Base-by-base conservation (phyloP, 2,888 invertebrate genomes). In the Eurois occulta region DNA sequence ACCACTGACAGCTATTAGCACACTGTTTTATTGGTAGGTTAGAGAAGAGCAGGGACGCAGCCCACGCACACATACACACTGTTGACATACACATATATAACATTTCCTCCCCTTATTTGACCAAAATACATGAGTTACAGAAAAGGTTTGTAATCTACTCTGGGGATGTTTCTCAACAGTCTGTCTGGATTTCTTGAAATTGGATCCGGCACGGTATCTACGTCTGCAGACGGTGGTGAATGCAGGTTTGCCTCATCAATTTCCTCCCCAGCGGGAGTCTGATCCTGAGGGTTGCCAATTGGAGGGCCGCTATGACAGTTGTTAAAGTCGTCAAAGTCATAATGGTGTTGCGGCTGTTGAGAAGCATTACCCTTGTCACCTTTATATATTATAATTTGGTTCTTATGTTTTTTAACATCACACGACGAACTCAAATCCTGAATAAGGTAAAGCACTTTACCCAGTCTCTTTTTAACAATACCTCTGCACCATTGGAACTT, bases 401-500 rank as follows among this genome's bases (percentile, higher is more conserved):
- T 43, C 16, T 43, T 43, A 43, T 13, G 52, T 10, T 69, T 69
- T 69, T 69, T 52, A 0, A 38, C 69, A 5, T 52, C 52, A n/a
- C 41, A 8, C 10, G 35, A 18, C 24, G 52, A 35, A n/a, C 4
- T 52, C 10, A 38, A 16, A 38, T 69, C 69, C 10, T 55, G n/a
- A 21, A 38, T 69, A 1, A 28, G 32, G 35, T 69, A 69, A 16
- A 69, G 8, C 7, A 69, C 52, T 38, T 55, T 69, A 69, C 38
- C 69, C 8, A 69, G n/a, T 28, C n/a, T 55, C 5, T n/a, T 38
- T 11, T 35, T 38, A 2, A 69, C 16, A 10, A 52, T 55, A 5
- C 69, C 69, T 69, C 5, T 55, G 38, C 69, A n/a, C 69, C 69
- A 69, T 10, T 1, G 24, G n/a, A 18, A 69, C 10, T 3, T 68